Percentiles rank a stretch among this genome's conserved stretches.
phyloP scores from a whole-genome alignment of 2,113 vertebrate genomes.

The Myotis davidii region DNA sequence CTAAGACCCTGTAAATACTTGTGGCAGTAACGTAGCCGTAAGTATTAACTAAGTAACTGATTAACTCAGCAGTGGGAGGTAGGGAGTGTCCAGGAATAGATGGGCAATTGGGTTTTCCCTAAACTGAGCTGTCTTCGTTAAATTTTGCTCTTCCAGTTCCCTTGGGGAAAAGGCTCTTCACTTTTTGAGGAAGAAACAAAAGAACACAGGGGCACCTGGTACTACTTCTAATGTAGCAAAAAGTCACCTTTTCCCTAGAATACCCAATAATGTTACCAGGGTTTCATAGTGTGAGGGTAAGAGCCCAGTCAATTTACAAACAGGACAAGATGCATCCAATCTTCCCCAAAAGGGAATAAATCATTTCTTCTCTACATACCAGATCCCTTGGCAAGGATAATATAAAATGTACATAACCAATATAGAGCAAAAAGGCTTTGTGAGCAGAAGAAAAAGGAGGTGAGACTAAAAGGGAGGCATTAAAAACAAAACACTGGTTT shows the following conservation, averaged over 20 bases:
- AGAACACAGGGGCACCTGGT: not conserved
- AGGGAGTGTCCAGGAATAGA: not conserved
- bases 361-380: not conserved
- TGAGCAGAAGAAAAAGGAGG: not conserved
- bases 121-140: not conserved
- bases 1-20: not conserved
- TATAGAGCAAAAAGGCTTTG: not conserved
- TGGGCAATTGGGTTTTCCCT: not conserved
- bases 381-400: not conserved
- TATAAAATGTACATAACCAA: not conserved
- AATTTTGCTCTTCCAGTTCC: not conserved
- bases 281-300: not conserved
- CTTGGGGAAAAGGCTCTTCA: not conserved
- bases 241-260: not conserved
- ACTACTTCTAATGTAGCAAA: not conserved
- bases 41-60: not conserved
- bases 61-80: not conserved
- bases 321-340: not conserved
- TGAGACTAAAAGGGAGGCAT: not conserved
- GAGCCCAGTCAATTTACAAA: not conserved
- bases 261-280: not conserved
- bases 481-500: not conserved
- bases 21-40: not conserved
- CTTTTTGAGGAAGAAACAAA: not conserved
- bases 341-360: not conserved